phyloP scores from a whole-genome alignment of 1,140 invertebrate genomes.

The Heliconius hewitsoni region DNA sequence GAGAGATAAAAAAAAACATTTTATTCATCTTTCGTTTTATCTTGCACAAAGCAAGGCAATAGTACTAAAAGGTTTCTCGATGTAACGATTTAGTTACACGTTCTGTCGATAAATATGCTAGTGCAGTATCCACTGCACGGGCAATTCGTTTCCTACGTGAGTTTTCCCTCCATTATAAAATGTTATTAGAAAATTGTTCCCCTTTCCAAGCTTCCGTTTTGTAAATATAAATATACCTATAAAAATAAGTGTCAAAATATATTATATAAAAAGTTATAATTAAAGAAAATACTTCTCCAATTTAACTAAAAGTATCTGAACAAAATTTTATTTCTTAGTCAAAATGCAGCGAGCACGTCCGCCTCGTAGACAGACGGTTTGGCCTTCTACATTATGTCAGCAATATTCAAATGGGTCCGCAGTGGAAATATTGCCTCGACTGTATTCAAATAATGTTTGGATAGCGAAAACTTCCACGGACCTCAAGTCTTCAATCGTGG shows the following conservation, averaged over 20 bases:
- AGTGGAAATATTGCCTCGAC: conserved; percentile 28
- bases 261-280: not conserved
- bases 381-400: conserved; percentile 31
- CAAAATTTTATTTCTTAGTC: conserved; percentile 3
- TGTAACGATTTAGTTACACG: conserved; percentile 30
- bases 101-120: conserved; percentile 29
- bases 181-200: not conserved
- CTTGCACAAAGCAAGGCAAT: not conserved
- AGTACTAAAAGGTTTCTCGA: conserved; percentile 15
- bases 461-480: conserved; percentile 38
- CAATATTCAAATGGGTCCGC: conserved; percentile 38
- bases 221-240: not conserved
- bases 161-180: conserved; percentile 22
- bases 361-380: not conserved
- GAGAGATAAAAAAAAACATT: too few species aligned
- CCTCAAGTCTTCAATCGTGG: conserved; percentile 42
- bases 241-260: not conserved
- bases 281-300: not conserved
- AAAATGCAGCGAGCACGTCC: conserved; percentile 11
- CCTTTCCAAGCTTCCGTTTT: not conserved
- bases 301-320: not conserved
- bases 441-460: conserved; percentile 38
- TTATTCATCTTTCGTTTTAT: not conserved
- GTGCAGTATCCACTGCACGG: conserved; percentile 20
- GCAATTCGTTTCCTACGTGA: conserved; percentile 25